phyloP scores from a whole-genome alignment of 1,140 invertebrate species.

The Listronotus bonariensis region DNA sequence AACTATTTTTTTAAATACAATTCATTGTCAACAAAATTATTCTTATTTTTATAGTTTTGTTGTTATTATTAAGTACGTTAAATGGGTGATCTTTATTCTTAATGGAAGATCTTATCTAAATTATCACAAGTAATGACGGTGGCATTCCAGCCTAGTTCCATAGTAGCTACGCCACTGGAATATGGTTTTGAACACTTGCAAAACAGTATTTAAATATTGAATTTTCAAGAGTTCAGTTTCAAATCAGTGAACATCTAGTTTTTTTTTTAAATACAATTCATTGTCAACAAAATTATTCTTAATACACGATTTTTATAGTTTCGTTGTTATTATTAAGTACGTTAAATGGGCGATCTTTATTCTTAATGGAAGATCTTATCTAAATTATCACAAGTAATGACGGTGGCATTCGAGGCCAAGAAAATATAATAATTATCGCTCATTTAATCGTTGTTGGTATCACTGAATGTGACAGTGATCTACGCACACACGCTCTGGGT shows the following conservation, averaged over 20 bases:
- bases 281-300: too few relatives aligned
- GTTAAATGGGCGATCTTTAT: slow-evolving; percentile 12
- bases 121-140: slow-evolving; percentile 19
- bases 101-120: slow-evolving; percentile 23
- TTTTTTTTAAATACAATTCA: too few relatives aligned
- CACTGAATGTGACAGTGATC: slow-evolving; percentile 20
- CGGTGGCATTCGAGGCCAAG: slow-evolving; percentile 24
- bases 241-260: too few relatives aligned
- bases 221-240: too few relatives aligned
- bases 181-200: too few relatives aligned
- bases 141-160: slow-evolving; percentile 23
- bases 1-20: too few relatives aligned
- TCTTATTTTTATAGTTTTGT: background rate
- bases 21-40: too few relatives aligned
- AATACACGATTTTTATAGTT: too few relatives aligned
- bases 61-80: background rate
- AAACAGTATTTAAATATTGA: too few relatives aligned
- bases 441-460: slow-evolving; percentile 13
- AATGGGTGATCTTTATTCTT: slow-evolving; percentile 15
- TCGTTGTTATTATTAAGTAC: background rate
- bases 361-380: slow-evolving; percentile 21
- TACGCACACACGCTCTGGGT: slow-evolving; percentile 5
- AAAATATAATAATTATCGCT: slow-evolving; percentile 25
- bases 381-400: slow-evolving; percentile 21
- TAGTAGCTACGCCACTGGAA: too few relatives aligned